These are phyloP conservation scores for Drosophila kurseongensis DNA, from an alignment of 1,140 invertebrate species.

Conservation along the genomic window DNA sequence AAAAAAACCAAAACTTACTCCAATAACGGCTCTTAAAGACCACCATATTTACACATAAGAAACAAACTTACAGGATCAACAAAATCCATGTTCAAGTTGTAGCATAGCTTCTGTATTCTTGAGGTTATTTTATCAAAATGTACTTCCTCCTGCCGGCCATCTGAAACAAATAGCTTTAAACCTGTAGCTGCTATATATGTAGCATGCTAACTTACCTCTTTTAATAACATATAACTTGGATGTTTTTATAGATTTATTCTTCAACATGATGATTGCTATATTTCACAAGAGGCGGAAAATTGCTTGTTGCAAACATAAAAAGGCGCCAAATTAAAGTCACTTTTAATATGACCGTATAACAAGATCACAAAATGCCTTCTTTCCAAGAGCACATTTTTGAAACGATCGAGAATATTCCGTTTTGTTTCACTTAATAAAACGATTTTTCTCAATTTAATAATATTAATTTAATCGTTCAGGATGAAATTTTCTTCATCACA, in stretches of 20 bases:
- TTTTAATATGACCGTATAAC: slow-evolving; percentile 15
- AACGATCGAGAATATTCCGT: slow-evolving; percentile 10
- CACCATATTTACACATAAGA: background rate
- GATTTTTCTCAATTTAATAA: no score
- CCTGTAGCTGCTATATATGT: background rate
- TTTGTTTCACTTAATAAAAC: no score
- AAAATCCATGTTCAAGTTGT: slow-evolving; percentile 97
- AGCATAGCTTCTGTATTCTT: slow-evolving; percentile 97
- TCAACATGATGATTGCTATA: slow-evolving; percentile 16
- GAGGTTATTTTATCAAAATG: slow-evolving; percentile 99
- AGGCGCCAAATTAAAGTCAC: slow-evolving; percentile 21
- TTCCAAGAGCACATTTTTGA: background rate
- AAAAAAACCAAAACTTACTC: background rate
- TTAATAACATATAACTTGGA: slow-evolving; percentile 85
- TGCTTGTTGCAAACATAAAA: slow-evolving; percentile 28
- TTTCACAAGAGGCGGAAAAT: slow-evolving; percentile 33
- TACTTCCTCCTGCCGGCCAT: slow-evolving; percentile 96
- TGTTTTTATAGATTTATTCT: slow-evolving; percentile 51
- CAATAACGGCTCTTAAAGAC: background rate
- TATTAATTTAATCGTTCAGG: no score
- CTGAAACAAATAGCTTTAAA: slow-evolving; percentile 84
- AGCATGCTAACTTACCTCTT: slow-evolving; percentile 43
- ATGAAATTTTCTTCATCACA: no score
- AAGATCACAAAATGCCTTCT: background rate
- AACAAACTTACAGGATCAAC: slow-evolving; percentile 94